Percentiles rank a stretch among this genome's conserved stretches.
Conservation (phyloP, 2,113 vertebrate species). For the Myrmophylax atrothorax region DNA sequence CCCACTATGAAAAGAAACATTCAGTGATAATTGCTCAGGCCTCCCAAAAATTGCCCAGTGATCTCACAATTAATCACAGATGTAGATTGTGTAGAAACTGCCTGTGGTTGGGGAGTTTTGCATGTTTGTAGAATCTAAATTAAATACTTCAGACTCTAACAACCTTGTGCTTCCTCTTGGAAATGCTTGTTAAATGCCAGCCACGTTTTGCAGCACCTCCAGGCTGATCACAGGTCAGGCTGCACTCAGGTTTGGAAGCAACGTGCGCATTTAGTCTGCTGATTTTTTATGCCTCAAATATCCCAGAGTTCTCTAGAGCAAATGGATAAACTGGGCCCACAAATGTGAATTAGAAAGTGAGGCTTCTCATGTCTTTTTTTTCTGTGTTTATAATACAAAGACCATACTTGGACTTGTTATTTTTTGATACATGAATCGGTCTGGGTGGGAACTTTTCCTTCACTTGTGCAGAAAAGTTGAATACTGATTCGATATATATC, state of each 20-base stretch:
- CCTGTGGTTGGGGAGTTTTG: fast-evolving
- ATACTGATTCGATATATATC: background rate
- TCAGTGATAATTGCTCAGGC: background rate
- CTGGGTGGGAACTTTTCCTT: background rate
- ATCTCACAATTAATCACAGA: background rate
- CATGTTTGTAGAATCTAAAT: background rate
- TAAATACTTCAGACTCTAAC: background rate
- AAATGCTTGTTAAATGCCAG: background rate
- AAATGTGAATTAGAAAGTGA: background rate
- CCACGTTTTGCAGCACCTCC: background rate
- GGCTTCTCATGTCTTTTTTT: background rate
- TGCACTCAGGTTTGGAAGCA: background rate
- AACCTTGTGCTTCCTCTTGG: background rate
- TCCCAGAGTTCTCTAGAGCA: background rate
- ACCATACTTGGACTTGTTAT: background rate
- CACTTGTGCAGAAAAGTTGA: background rate
- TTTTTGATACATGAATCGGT: background rate
- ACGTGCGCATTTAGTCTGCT: background rate
- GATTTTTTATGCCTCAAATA: background rate
- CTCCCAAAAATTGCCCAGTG: background rate
- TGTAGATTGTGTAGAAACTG: background rate
- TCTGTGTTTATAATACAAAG: background rate
- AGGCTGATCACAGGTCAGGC: background rate
- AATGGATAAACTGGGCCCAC: fast-evolving
- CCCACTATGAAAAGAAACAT: background rate